Evolutionary conservation across 2,113 vertebrate species (phyloP).

Genomic region (Oreamnos americanus): DNA sequence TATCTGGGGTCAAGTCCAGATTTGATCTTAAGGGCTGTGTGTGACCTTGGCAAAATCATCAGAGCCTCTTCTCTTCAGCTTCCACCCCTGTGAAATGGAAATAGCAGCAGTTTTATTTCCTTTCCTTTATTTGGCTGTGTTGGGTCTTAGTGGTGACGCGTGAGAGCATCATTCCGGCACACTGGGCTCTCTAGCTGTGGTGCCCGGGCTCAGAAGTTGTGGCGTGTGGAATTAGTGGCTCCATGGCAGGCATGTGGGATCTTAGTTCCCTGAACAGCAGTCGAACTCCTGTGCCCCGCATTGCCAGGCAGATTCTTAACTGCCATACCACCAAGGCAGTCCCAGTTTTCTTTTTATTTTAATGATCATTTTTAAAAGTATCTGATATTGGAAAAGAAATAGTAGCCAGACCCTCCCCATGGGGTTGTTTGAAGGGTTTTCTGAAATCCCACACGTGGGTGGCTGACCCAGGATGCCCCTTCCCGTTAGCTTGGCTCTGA

Average conservation of each 20-base stretch:
- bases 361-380: not conserved
- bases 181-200: not conserved
- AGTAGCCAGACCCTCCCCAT: not conserved
- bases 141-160: fast-evolving
- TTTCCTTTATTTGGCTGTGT: not conserved
- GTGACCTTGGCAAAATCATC: not conserved
- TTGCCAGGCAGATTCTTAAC: not conserved
- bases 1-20: not conserved
- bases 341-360: not conserved
- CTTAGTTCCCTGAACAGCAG: not conserved
- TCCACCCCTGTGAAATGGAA: not conserved
- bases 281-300: not conserved
- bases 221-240: not conserved
- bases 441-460: fast-evolving
- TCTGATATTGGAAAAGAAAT: not conserved
- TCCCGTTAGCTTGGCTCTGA: fast-evolving
- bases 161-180: fast-evolving
- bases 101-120: not conserved
- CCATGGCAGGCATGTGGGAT: not conserved
- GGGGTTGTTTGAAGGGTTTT: not conserved
- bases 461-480: not conserved
- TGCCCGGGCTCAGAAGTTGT: not conserved
- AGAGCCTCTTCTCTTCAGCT: not conserved
- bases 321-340: not conserved
- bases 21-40: not conserved